Base-by-base conservation (phyloP, 2,888 invertebrate species). In the Phymatocera aterrima region DNA sequence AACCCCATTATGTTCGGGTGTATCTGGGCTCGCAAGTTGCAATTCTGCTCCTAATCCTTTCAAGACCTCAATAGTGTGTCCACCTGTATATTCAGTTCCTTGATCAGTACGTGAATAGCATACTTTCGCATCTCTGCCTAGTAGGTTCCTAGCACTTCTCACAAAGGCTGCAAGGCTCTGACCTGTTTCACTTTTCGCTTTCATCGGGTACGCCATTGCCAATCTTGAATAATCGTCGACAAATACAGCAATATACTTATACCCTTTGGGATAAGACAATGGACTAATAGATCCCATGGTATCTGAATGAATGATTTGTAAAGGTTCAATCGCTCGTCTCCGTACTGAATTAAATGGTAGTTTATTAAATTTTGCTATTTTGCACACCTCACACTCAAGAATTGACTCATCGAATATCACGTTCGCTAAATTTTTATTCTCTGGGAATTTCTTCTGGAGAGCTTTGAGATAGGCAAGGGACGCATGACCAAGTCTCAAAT, bases 101-200 rank as follows among this genome's bases (percentile, higher is more conserved):
- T 82, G 79, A 79, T 85, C 84, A 0, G 83, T 78, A 61, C 81
- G 78, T 24, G 84, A 40, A 65, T 84, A 85, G 18, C 84, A 86
- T 1, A 85, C 81, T 77, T 83, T 84, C 8, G 74, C 83, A 78
- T 84, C 57, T 65, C 34, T 65, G n/a, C 83, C 83, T 46, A 83
- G 61, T 64, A 85, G 68, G 78, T 84, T 84, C 80, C 84, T 72
- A 15, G 82, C 65, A 48, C 80, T 79, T 60, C 64, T 82, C 8
- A 85, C 28, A 57, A 82, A 83, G 0, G 37, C 79, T 77, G 81
- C 82, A 61, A 83, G 77, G n/a, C 64, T 54, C 4, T 79, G 34
- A 12, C 78, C 82, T 8, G 82, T 60, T 40, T 79, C 81, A 68
- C 60, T 78, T 81, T 80, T 83, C 40, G 70, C 65, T 78, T 81